Percentiles rank a stretch among this genome's conserved stretches.
Evolutionary conservation across 2,888 invertebrate species (phyloP).

Genomic region (Eucera pruinosa): DNA sequence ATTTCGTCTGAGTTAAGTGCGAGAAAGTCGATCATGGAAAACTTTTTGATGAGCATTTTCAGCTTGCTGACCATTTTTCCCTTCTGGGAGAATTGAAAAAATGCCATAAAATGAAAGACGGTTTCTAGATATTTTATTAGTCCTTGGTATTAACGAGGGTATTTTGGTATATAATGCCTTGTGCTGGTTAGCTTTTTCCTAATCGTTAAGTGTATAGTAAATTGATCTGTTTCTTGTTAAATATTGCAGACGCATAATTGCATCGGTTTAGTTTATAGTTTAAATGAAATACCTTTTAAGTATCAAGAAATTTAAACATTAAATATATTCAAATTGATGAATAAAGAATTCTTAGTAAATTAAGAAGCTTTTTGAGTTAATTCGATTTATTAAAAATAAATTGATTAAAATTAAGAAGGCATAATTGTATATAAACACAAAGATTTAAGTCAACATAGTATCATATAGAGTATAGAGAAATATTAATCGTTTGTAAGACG

Average conservation of each 20-base stretch:
- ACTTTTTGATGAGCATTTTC: background rate
- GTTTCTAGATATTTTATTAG: constrained; percentile 10
- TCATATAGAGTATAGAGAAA: background rate
- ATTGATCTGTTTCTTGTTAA: background rate
- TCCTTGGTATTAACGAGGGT: background rate
- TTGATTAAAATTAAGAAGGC: background rate
- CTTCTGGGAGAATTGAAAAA: background rate
- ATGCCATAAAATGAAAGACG: background rate
- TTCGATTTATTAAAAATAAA: background rate
- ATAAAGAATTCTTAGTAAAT: no score
- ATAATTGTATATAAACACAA: background rate
- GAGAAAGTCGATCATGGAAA: constrained; percentile 6
- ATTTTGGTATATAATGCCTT: background rate
- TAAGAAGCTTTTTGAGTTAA: background rate
- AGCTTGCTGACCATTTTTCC: background rate
- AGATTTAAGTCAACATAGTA: background rate
- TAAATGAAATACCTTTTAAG: background rate
- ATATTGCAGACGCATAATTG: background rate
- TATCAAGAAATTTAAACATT: background rate
- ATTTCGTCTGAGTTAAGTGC: constrained; percentile 12
- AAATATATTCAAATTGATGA: no score
- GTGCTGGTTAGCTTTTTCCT: background rate
- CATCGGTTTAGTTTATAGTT: background rate
- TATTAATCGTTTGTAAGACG: background rate
- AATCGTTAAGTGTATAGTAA: constrained; percentile 5